phyloP scores from a whole-genome alignment of 2,797 vertebrate genomes.

The Poecile montanus region DNA sequence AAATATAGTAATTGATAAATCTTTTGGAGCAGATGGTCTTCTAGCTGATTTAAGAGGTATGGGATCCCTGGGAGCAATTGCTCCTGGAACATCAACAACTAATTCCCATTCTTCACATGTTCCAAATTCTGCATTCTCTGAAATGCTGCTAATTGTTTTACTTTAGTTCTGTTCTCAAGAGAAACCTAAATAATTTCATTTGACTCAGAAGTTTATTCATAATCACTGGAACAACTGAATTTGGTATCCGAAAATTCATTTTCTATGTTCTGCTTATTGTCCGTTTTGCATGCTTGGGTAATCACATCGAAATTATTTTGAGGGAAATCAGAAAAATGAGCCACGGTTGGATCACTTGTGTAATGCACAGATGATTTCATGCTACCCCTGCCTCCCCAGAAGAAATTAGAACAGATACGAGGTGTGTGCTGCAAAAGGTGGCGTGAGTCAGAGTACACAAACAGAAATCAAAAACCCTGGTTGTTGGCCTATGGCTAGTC shows the following conservation, averaged over 20 bases:
- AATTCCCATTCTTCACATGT: constrained; percentile 50
- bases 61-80: constrained; percentile 56
- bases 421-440: neutral
- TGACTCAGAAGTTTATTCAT: neutral
- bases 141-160: constrained; percentile 55
- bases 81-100: constrained; percentile 37
- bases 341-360: neutral
- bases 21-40: constrained; percentile 65
- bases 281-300: neutral
- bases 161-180: neutral
- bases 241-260: neutral
- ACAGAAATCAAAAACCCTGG: neutral
- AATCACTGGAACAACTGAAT: neutral
- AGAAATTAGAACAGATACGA: constrained; percentile 9
- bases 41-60: constrained; percentile 49
- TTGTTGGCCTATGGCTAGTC: neutral
- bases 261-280: neutral
- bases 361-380: neutral
- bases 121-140: constrained; percentile 42
- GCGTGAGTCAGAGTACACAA: neutral
- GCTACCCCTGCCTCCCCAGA: neutral
- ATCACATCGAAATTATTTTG: neutral
- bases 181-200: constrained; percentile 40
- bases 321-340: neutral
- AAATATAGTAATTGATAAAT: constrained; percentile 35